Conservation (phyloP, 2,797 vertebrate species). For the Aplochiton taeniatus region DNA sequence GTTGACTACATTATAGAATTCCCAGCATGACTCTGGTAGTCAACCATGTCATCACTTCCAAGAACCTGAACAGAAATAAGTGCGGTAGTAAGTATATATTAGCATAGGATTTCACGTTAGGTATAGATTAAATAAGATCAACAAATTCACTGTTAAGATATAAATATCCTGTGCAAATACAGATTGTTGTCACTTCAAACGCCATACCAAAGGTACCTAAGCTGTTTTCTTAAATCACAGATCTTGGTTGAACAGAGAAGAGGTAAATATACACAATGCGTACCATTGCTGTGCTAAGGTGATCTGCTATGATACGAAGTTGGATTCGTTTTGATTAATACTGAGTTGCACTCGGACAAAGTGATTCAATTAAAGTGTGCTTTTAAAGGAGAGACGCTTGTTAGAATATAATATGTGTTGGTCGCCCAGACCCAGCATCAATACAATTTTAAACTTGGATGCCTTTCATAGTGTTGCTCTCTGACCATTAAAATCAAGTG, state of each 20-base stretch:
- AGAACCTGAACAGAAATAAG: background rate
- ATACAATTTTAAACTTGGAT: slow-evolving; percentile 42
- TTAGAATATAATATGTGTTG: slow-evolving; percentile 10
- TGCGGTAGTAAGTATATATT: no score
- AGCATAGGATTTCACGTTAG: background rate
- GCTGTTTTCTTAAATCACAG: no score
- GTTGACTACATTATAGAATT: slow-evolving; percentile 40
- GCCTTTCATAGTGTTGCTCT: slow-evolving; percentile 34
- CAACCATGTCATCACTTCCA: slow-evolving; percentile 24
- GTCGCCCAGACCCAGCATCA: slow-evolving; percentile 1
- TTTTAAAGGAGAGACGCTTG: background rate
- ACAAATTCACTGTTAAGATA: slow-evolving; percentile 16
- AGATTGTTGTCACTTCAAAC: no score
- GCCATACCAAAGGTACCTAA: no score
- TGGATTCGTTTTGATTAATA: background rate
- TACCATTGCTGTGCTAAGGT: no score
- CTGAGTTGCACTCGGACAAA: background rate
- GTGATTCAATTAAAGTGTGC: background rate
- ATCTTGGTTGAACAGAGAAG: no score
- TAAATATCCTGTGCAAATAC: background rate
- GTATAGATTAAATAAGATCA: slow-evolving; percentile 20
- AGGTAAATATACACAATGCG: no score
- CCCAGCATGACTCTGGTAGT: slow-evolving; percentile 21
- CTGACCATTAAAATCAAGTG: slow-evolving; percentile 38
- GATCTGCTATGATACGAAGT: background rate